Evolutionary conservation across 2,113 vertebrate species (phyloP), one percentile per base, ranked within the genome.

Genomic region (Oncorhynchus keta): DNA sequence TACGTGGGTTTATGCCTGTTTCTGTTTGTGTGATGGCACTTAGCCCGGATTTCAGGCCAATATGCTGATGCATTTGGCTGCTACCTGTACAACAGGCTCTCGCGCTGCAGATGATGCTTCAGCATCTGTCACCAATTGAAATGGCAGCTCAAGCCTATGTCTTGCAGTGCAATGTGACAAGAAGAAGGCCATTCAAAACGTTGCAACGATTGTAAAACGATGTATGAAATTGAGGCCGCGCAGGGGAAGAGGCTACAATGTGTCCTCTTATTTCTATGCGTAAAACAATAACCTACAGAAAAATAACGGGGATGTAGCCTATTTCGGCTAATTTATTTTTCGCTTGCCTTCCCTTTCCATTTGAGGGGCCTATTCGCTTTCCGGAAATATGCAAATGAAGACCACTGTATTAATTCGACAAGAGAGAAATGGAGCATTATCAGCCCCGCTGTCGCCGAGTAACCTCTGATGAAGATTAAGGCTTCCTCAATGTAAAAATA

Each of bases 121-220:
- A 76, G 83, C 85, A 86, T 85, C 84, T 88, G 88, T 85, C 77
- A 79, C 79, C 64, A 75, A 20, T 68, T 20, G 2, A 71, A 84
- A 80, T 82, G 83, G 84, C 88, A 87, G 76, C 79, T 64, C 72
- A 24, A 61, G 12, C 75, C 74, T 76, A n/a, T 57, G 18, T 72
- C 24, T 68, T 72, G 79, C 75, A 26, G 70, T 57, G 62, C 39
- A 49, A 61, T 18, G 45, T 67, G 61, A 49, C 35, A 45, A 65
- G 39, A 45, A 65, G 39, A 48, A 18, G 45, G 35, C 59, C 26
- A 67, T 68, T n/a, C 26, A 61, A 45, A 74, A 77, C 74, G 18
- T 20, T 51, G 75, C 75, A 76, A 24, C 11, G 73, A 24, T 82
- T 85, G 84, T 88, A 74, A 84, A 88, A 86, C 79, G 4, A 62